Evolutionary conservation across 2,888 invertebrate species (phyloP).

Genomic region (Carterocephalus palaemon): DNA sequence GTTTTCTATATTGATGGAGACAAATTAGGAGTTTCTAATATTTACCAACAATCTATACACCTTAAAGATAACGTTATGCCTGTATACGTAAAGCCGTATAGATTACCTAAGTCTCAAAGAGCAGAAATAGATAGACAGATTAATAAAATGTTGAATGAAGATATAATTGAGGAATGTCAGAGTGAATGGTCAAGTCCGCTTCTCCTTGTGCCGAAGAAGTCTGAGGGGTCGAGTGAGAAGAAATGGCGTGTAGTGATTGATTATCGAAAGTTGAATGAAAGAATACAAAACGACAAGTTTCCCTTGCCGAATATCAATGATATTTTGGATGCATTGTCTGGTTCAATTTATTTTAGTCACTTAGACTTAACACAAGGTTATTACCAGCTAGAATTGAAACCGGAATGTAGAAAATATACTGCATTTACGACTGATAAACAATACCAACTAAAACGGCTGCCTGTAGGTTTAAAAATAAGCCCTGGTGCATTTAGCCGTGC

Average conservation of each 20-base stretch:
- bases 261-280: constrained; percentile 14
- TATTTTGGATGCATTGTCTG: constrained; percentile 20
- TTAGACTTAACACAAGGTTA: constrained; percentile 25
- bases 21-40: constrained; percentile 20
- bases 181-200: constrained; percentile 24
- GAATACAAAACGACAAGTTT: constrained; percentile 15
- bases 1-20: constrained; percentile 22
- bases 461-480: constrained; percentile 21
- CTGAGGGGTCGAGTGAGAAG: constrained; percentile 1
- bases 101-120: constrained; percentile 13
- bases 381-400: constrained; percentile 17
- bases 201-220: constrained; percentile 21
- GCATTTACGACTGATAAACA: constrained; percentile 24
- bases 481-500: constrained; percentile 14
- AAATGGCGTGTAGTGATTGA: constrained; percentile 26
- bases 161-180: constrained; percentile 16
- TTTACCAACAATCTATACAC: constrained; percentile 19
- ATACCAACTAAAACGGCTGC: constrained; percentile 26
- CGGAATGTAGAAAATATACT: constrained; percentile 26
- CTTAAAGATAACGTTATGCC: constrained; percentile 20
- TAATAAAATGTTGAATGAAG: constrained; percentile 14
- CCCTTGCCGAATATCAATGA: constrained; percentile 23
- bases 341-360: no score
- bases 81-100: constrained; percentile 19
- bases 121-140: constrained; percentile 18